phyloP scores from a whole-genome alignment of 2,888 invertebrate species.

The Melanchra persicariae region DNA sequence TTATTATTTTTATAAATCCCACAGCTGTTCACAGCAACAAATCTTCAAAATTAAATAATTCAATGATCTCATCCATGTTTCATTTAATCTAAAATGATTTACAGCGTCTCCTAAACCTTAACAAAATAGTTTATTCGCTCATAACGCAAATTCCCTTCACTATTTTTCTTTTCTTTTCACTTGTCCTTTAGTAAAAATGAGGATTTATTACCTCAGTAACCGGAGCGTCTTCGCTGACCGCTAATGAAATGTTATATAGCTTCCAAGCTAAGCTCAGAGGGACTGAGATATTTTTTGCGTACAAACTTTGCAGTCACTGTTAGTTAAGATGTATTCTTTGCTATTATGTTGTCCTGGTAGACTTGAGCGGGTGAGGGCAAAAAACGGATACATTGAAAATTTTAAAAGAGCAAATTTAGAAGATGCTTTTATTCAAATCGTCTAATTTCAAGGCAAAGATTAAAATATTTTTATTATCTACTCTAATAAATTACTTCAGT shows the following conservation, averaged over 20 bases:
- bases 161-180: conserved; percentile 88
- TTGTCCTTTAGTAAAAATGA: conserved; percentile 87
- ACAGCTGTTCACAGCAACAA: background rate
- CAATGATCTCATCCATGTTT: conserved; percentile 9
- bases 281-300: conserved; percentile 74
- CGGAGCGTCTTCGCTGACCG: conserved; percentile 81
- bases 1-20: background rate
- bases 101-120: conserved; percentile 36
- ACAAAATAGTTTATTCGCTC: conserved; percentile 65
- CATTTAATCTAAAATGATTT: conserved; percentile 51
- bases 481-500: background rate
- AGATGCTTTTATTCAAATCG: background rate
- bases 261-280: conserved; percentile 66
- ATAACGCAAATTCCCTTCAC: conserved; percentile 78
- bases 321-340: conserved; percentile 48
- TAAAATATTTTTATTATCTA: background rate
- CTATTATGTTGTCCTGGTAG: conserved; percentile 40
- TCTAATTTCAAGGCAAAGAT: background rate
- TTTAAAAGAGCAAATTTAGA: background rate
- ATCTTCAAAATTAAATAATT: conserved; percentile 39
- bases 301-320: conserved; percentile 65
- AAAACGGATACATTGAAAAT: background rate
- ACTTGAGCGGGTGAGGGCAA: conserved; percentile 1
- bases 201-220: conserved; percentile 86
- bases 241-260: conserved; percentile 87